Percentiles rank a stretch among this genome's conserved stretches.
Evolutionary conservation across 2,797 vertebrate genomes (phyloP).

Genomic region (Poeciliopsis paucimaculata): DNA sequence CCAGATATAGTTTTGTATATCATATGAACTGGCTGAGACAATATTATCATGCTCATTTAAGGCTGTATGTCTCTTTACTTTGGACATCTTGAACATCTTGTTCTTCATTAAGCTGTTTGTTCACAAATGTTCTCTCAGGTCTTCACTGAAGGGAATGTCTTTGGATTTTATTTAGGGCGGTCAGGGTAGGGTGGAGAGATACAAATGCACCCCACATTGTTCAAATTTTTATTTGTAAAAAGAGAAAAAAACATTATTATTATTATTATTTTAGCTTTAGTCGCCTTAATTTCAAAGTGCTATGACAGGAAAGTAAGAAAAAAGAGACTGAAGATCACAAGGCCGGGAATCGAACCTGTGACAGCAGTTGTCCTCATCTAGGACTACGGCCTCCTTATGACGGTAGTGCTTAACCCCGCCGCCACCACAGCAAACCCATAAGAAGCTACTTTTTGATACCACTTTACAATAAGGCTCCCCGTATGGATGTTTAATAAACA

Average conservation of each 20-base stretch:
- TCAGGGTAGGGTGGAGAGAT: neutral
- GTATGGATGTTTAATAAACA: no score
- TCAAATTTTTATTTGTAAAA: neutral
- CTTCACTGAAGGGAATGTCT: neutral
- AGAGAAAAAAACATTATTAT: neutral
- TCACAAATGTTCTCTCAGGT: neutral
- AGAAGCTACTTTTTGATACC: no score
- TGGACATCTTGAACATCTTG: neutral
- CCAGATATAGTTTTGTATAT: conserved; percentile 73
- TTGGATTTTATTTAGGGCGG: neutral
- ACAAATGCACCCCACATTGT: neutral
- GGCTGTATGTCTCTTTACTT: neutral
- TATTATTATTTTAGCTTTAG: no score
- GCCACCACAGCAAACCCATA: no score
- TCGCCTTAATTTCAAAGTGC: no score
- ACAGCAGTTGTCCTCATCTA: no score
- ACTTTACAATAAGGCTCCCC: no score
- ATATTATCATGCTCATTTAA: neutral
- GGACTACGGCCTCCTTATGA: no score
- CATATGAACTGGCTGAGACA: conserved; percentile 60
- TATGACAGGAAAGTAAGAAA: no score
- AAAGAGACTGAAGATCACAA: no score
- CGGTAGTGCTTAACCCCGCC: no score
- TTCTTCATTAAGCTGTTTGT: neutral
- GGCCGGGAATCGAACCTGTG: no score